Conservation (phyloP, 2,797 vertebrate genomes). For the Uromys caudimaculatus region DNA sequence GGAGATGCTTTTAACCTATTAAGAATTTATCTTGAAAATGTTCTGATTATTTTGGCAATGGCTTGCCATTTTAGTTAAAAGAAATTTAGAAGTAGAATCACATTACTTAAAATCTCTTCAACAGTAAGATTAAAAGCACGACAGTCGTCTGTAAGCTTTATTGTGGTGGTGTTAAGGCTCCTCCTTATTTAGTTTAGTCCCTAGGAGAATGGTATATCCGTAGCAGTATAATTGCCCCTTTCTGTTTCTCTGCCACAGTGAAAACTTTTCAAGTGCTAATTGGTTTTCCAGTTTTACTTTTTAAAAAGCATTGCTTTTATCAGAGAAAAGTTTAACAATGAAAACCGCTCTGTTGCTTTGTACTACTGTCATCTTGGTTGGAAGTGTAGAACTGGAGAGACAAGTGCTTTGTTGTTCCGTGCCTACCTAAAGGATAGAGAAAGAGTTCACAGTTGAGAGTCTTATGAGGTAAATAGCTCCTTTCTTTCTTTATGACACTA, state of each 20-base stretch:
- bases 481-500: slow-evolving; percentile 26
- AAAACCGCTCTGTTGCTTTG: slow-evolving; percentile 12
- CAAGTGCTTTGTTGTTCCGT: slow-evolving; percentile 32
- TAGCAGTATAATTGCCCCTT: not conserved
- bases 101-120: slow-evolving; percentile 50
- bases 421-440: slow-evolving; percentile 3
- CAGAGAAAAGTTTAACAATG: slow-evolving; percentile 44
- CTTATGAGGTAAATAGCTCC: slow-evolving; percentile 18
- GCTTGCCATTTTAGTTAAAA: slow-evolving; percentile 58
- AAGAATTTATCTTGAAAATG: slow-evolving; percentile 40
- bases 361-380: not conserved
- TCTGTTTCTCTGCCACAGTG: slow-evolving; percentile 21
- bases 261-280: slow-evolving; percentile 27
- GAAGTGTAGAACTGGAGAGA: slow-evolving; percentile 16
- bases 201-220: slow-evolving; percentile 20
- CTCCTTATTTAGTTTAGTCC: not conserved
- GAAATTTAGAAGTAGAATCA: slow-evolving; percentile 52
- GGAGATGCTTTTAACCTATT: not conserved
- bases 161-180: not conserved
- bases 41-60: slow-evolving; percentile 19
- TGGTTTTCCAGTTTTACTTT: slow-evolving; percentile 45
- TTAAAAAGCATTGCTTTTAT: slow-evolving; percentile 35
- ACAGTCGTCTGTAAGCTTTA: slow-evolving; percentile 2
- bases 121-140: slow-evolving; percentile 35
- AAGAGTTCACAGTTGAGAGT: slow-evolving; percentile 24